A percentile compares a stretch with the other conserved stretches of the same genome.
Evolutionary conservation across 2,888 invertebrate genomes (phyloP).

Genomic region (Eupithecia exiguata): DNA sequence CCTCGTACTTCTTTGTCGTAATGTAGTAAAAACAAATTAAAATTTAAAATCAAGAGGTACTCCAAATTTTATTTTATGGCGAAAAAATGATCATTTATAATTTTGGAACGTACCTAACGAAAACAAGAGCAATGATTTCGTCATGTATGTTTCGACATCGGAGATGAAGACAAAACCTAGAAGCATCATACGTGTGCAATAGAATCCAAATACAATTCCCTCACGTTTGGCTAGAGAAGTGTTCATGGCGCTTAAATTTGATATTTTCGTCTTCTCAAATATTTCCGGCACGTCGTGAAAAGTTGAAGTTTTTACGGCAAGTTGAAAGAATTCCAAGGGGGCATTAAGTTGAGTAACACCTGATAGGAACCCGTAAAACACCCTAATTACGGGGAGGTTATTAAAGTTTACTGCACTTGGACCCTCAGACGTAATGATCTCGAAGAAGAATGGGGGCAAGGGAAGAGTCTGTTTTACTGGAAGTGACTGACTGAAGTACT

Average conservation of each 20-base stretch:
- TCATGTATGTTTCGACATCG: too few relatives aligned
- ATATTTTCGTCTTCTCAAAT: slow-evolving; percentile 18
- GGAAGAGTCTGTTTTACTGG: slow-evolving; percentile 32
- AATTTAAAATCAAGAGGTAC: too few relatives aligned
- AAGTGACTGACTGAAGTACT: slow-evolving; percentile 18
- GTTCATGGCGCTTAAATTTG: background rate
- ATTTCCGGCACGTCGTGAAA: slow-evolving; percentile 33
- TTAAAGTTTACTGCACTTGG: slow-evolving; percentile 64
- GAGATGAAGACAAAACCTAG: too few relatives aligned
- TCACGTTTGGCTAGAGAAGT: background rate
- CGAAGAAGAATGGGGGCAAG: slow-evolving; percentile 49
- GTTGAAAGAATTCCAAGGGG: slow-evolving; percentile 42
- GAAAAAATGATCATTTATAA: too few relatives aligned
- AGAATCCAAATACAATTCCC: background rate
- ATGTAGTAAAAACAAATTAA: too few relatives aligned
- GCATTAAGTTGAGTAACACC: slow-evolving; percentile 55
- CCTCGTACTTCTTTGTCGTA: too few relatives aligned
- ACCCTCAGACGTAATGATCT: slow-evolving; percentile 61
- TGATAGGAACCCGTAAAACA: slow-evolving; percentile 59
- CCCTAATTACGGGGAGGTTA: slow-evolving; percentile 56
- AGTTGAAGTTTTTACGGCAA: slow-evolving; percentile 33
- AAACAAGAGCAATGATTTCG: too few relatives aligned
- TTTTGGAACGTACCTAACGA: too few relatives aligned
- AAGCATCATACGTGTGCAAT: too few relatives aligned
- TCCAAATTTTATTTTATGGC: too few relatives aligned